Conservation (phyloP, 2,113 vertebrate species). For the Lamprotornis superbus region DNA sequence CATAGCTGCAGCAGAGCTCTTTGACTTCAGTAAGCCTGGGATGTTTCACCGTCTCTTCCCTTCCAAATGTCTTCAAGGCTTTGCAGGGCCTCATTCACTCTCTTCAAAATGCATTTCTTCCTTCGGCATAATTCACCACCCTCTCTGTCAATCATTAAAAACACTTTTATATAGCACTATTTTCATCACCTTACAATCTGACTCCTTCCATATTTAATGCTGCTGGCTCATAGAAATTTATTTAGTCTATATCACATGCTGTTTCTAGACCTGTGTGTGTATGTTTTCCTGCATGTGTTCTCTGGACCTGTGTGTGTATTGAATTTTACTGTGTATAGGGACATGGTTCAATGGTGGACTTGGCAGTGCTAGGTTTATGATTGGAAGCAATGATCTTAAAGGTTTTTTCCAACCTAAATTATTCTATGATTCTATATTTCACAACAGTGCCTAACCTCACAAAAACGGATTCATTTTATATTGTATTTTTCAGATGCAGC, state of each 20-base stretch:
- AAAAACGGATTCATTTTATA: background rate
- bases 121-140: background rate
- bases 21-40: background rate
- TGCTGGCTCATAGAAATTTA: background rate
- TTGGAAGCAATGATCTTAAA: background rate
- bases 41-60: background rate
- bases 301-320: background rate
- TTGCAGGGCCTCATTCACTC: background rate
- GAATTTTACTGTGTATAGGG: background rate
- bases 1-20: background rate
- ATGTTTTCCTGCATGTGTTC: background rate
- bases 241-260: background rate
- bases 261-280: background rate
- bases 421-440: background rate
- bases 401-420: background rate
- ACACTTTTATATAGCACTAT: background rate
- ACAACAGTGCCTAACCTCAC: background rate
- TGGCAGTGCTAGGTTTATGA: background rate
- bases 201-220: background rate
- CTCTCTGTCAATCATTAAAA: background rate
- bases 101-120: background rate
- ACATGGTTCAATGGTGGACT: background rate
- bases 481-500: slow-evolving; percentile 80
- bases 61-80: background rate
- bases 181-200: background rate